These are phyloP conservation scores for Archegozetes longisetosus DNA, from an alignment of 1,140 invertebrate genomes.

Conservation along the genomic window DNA sequence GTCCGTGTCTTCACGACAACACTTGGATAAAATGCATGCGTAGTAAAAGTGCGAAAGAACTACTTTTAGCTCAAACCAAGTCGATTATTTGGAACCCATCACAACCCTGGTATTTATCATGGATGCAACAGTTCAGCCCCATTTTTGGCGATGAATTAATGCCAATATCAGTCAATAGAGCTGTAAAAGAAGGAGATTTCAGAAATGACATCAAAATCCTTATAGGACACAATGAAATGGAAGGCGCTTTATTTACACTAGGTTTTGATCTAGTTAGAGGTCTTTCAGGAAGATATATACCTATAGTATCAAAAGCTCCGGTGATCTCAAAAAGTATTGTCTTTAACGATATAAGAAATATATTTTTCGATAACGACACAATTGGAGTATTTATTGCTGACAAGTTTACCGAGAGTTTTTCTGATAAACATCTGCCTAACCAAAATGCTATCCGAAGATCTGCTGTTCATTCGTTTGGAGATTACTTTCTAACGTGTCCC, in stretches of 20 bases:
- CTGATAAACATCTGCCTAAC: not conserved
- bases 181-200: not conserved
- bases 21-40: not conserved
- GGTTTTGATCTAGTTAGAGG: not conserved
- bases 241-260: not conserved
- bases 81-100: not conserved
- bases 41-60: not conserved
- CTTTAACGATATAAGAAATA: not conserved
- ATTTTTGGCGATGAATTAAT: not conserved
- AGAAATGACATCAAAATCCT: not conserved
- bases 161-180: not conserved
- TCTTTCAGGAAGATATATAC: not conserved
- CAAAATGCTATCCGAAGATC: not conserved
- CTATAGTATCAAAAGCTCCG: not conserved
- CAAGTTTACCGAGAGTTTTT: not conserved
- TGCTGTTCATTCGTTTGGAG: not conserved
- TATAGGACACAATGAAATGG: not conserved
- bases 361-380: not conserved
- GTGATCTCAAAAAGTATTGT: not conserved
- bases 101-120: not conserved
- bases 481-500: not conserved
- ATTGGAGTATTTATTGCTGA: not conserved
- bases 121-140: not conserved
- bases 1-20: not conserved
- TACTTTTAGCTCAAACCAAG: not conserved